Percentiles rank a stretch among this genome's conserved stretches.
Evolutionary conservation across 2,113 vertebrate genomes (phyloP).

Genomic region (Murina feae): DNA sequence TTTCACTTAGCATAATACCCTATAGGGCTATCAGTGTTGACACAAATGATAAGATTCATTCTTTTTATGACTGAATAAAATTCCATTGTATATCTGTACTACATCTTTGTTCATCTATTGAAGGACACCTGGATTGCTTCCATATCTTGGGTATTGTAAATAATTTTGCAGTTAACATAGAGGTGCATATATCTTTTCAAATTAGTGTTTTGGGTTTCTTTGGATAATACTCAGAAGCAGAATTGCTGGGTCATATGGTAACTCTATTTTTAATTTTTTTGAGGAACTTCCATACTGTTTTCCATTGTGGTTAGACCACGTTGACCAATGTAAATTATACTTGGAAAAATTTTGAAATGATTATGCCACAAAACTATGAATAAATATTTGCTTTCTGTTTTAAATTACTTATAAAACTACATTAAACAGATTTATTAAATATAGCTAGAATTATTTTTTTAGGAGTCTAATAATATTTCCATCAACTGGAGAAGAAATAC

Average conservation of each 20-base stretch:
- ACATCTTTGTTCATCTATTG: background rate
- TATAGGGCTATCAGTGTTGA: background rate
- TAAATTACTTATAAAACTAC: background rate
- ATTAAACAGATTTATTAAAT: background rate
- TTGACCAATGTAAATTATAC: background rate
- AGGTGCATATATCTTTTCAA: background rate
- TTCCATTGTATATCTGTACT: background rate
- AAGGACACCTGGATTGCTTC: background rate
- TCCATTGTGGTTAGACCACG: background rate
- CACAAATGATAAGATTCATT: background rate
- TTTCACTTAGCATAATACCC: background rate
- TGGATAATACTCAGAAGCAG: background rate
- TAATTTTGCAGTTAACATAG: background rate
- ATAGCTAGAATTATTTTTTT: background rate
- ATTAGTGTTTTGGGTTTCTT: background rate
- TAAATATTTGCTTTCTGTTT: background rate
- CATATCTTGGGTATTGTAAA: background rate
- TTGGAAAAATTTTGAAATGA: background rate
- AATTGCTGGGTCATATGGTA: background rate
- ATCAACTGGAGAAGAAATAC: background rate
- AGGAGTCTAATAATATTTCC: background rate
- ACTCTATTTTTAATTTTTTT: background rate
- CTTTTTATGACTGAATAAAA: background rate
- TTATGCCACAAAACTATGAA: background rate
- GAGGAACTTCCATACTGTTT: background rate